Conservation (phyloP, 2,797 vertebrate species). For the Sebastes matsubarae region DNA sequence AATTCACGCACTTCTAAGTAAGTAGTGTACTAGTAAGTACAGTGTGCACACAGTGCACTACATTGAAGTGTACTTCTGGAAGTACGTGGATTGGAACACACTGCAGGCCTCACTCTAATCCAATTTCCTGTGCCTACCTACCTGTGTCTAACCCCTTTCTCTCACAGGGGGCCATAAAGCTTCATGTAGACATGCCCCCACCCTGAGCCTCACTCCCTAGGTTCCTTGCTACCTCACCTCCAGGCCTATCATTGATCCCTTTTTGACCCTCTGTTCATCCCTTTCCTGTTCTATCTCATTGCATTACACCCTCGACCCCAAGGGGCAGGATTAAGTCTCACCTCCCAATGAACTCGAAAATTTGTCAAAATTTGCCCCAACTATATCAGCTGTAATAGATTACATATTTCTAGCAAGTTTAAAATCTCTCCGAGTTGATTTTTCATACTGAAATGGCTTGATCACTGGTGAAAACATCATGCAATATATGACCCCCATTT, state of each 20-base stretch:
- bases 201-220: neutral
- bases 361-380: neutral
- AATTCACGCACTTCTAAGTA: no score
- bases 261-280: neutral
- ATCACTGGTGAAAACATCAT: slow-evolving; percentile 28
- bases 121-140: neutral
- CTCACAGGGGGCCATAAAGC: neutral
- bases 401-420: neutral
- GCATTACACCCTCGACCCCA: neutral
- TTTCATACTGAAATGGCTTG: neutral
- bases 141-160: neutral
- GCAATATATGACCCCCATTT: slow-evolving; percentile 36
- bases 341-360: neutral
- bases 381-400: neutral
- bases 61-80: no score
- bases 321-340: neutral
- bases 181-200: neutral
- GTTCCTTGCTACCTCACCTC: neutral
- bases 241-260: neutral
- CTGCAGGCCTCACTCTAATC: no score
- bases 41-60: no score
- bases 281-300: neutral
- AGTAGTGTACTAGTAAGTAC: no score
- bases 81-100: no score
- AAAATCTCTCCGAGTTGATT: neutral